Base-by-base conservation (phyloP, 2,888 invertebrate genomes). In the Zootermopsis nevadensis region DNA sequence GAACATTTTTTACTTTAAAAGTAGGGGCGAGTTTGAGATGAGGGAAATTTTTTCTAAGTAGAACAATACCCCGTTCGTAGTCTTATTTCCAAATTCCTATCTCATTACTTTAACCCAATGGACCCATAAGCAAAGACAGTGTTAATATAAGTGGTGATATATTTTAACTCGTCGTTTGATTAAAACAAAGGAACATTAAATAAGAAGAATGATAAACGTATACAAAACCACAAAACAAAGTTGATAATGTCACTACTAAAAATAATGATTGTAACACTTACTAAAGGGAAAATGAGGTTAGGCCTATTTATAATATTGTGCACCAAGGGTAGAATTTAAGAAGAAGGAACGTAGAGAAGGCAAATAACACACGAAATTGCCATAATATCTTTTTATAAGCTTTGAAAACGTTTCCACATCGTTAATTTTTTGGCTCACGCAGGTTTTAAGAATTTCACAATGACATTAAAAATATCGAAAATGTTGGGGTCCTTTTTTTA, bases 401-500 rank as follows among this genome's bases (percentile, higher is more conserved):
- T 35, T 79, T 27, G 79, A 24, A 53, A 79, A 33, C 19, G 35
- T 79, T 79, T 79, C 79, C 79, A 66, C 12, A n/a, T 38, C 79
- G 38, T 79, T 79, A 79, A 79, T 79, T 79, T 79, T 79, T 30
- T 74, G 74, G 38, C 38, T 74, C n/a, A 42, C 10, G 24, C 10
- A 38, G 42, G 38, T 38, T 74, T 4, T 38, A 74, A 74, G 69
- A 69, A 33, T 69, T 69, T 22, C 22, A 33, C n/a, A 27, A 27
- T 60, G 55, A 27, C 27, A 10, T 60, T 60, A 60, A n/a, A 60
- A 1, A 27, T n/a, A n/a, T 15, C n/a, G 60, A 19, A 48, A 48
- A 48, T 48, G 19, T 48, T 48, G 48, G 8, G 48, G 48, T 19
- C 15, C 48, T 48, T 15, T 48, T 60, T 27, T 60, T 27, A 27